Percentiles rank a stretch among this genome's conserved stretches.
phyloP scores from a whole-genome alignment of 1,140 invertebrate species.

The Zaprionus inermis region DNA sequence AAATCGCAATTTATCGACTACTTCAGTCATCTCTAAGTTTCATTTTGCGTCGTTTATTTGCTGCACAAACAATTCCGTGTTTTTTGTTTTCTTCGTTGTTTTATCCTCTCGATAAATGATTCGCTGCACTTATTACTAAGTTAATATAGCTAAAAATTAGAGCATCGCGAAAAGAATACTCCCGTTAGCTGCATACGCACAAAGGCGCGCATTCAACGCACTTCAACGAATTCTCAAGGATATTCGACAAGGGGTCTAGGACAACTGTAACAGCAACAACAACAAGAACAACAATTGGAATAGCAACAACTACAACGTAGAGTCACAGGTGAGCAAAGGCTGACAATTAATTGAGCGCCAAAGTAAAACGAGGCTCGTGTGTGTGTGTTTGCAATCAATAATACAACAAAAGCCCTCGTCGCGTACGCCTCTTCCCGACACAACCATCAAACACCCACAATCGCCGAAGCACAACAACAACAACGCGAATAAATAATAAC shows the following conservation, averaged over 20 bases:
- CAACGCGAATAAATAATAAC: conserved; percentile 42
- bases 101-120: conserved; percentile 34
- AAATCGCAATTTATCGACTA: conserved; percentile 17
- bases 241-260: conserved; percentile 31
- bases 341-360: conserved; percentile 45
- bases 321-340: conserved; percentile 41
- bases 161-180: neutral
- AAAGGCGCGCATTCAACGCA: neutral
- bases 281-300: neutral
- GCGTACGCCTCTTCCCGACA: neutral
- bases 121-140: conserved; percentile 22
- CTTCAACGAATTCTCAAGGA: conserved; percentile 38
- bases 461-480: conserved; percentile 19
- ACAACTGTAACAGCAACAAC: conserved; percentile 28
- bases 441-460: conserved; percentile 13
- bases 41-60: conserved; percentile 50
- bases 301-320: conserved; percentile 11
- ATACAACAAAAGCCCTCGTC: conserved; percentile 40
- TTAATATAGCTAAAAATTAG: conserved; percentile 2
- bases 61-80: conserved; percentile 39
- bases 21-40: conserved; percentile 40
- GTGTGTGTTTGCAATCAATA: conserved; percentile 40
- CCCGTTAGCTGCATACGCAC: conserved; percentile 14
- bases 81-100: conserved; percentile 46
- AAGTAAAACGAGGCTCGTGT: conserved; percentile 11